Percentiles rank a stretch among this genome's conserved stretches.
These are phyloP conservation scores for Trachelus stipa DNA, from an alignment of 2,888 invertebrate species.

Conservation along the genomic window DNA sequence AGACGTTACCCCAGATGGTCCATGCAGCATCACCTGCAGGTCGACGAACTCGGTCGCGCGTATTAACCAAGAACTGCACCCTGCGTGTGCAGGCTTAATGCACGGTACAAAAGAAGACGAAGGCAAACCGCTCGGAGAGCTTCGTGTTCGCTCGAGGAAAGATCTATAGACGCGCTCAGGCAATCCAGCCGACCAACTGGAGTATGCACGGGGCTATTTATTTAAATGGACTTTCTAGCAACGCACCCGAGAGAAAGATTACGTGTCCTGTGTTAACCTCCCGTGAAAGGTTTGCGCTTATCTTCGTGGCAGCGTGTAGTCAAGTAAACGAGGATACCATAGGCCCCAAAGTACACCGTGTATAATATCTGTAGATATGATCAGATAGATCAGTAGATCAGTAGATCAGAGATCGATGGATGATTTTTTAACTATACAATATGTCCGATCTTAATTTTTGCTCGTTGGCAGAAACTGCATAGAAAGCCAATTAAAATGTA, in stretches of 20 bases:
- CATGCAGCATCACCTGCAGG: constrained; percentile 33
- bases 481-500: no score
- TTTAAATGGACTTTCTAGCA: background rate
- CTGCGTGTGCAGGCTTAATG: constrained; percentile 9
- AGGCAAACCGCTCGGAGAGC: background rate
- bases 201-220: constrained; percentile 1
- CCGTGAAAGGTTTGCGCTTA: background rate
- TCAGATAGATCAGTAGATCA: no score
- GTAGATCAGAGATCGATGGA: no score
- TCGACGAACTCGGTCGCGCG: constrained; percentile 31
- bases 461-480: accelerated
- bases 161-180: background rate
- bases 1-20: background rate
- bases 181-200: background rate
- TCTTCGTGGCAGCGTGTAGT: background rate
- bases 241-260: background rate
- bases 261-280: background rate
- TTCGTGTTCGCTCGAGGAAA: background rate
- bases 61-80: constrained; percentile 25
- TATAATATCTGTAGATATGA: background rate
- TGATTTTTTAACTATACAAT: no score
- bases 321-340: background rate
- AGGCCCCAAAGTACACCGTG: background rate
- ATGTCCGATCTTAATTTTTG: no score
- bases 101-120: constrained; percentile 2